Evolutionary conservation across 2,113 vertebrate species (phyloP).

Genomic region (Myotis brandtii): DNA sequence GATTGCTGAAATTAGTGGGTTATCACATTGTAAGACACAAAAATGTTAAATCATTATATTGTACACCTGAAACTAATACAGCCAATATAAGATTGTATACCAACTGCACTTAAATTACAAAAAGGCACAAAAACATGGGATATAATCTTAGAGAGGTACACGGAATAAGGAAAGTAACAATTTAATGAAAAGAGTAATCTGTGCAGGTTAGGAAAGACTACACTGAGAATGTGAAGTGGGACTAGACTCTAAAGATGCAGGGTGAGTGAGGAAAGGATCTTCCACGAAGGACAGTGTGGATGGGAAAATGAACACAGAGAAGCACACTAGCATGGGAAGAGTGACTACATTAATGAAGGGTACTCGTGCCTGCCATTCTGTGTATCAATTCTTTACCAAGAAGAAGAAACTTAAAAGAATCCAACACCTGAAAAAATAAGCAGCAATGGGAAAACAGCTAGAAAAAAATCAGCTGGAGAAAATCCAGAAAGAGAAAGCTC

Average conservation of each 20-base stretch:
- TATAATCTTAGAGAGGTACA: neutral
- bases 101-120: neutral
- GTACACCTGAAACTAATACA: neutral
- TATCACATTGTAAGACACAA: neutral
- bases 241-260: neutral
- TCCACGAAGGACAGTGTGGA: neutral
- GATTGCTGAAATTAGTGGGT: neutral
- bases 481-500: slow-evolving; percentile 92
- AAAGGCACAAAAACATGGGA: neutral
- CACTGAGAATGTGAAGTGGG: neutral
- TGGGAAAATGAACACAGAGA: too few species aligned
- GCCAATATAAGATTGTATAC: neutral
- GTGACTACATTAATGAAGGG: neutral
- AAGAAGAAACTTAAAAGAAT: slow-evolving; percentile 80
- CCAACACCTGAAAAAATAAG: slow-evolving; percentile 95
- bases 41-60: neutral
- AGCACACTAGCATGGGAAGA: neutral
- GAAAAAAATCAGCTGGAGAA: slow-evolving; percentile 99
- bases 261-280: neutral
- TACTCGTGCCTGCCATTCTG: rapidly evolving
- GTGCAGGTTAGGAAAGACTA: neutral
- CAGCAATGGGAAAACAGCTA: slow-evolving; percentile 91
- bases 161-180: neutral
- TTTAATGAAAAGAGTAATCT: neutral
- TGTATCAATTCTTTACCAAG: neutral